Base-by-base conservation (phyloP, 1,140 invertebrate species). In the Oncopodura yosiiana region DNA sequence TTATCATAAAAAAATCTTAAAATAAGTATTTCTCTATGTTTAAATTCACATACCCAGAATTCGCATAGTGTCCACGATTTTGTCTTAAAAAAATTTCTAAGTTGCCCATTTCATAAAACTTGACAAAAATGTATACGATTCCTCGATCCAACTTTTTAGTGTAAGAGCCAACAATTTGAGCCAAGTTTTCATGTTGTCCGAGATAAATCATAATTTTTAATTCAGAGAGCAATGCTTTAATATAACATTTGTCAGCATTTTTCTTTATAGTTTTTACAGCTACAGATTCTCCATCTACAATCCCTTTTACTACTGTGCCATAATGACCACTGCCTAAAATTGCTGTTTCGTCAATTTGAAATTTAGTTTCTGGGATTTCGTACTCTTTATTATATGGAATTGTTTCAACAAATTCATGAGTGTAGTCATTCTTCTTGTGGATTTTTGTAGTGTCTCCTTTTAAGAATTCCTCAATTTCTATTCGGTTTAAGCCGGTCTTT, bases 181-280 rank as follows among this genome's bases (percentile, higher is more conserved):
- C 19, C 9, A 50, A 9, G 19, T 37, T 6, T 8, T 9, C 5
- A 39, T 50, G 49, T 3, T 38, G 3, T 4, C 49, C 49, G 8
- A 50, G n/a, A 39, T 50, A 50, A 38, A 37, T 38, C 49, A 50
- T 50, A 24, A 50, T 50, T 29, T 50, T 50, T 3, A 50, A 11
- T 29, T 50, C 49, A 5, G 49, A 50, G 9, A 50, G 36, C n/a
- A 50, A 29, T 9, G 49, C 49, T 39, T 50, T 37, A 8, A 50
- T 6, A 26, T 50, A 50, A 6, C 9, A 3, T 26, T 50, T 50
- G 9, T 50, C 49, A 23, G 49, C 49, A 50, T 38, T 24, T 24
- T 8, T 6, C n/a, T 50, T 50, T 6, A 39, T 6, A 19, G 49
- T 50, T 50, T 50, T 50, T 9, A 50, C 49, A 8, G 49, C 49